phyloP scores from a whole-genome alignment of 2,113 vertebrate genomes.

The Gobiocypris rarus region DNA sequence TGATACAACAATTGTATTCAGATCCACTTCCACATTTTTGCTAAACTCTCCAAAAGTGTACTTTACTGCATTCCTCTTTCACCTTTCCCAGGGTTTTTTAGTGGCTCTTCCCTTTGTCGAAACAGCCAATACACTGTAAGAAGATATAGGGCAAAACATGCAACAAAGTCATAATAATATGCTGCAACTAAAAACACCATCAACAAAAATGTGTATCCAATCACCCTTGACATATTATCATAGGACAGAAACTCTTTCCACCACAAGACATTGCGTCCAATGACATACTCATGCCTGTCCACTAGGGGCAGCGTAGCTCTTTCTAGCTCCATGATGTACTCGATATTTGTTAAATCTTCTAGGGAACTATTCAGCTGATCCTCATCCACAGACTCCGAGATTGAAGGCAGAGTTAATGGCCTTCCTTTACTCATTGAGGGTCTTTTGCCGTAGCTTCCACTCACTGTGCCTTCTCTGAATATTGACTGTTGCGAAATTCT shows the following conservation, averaged over 20 bases:
- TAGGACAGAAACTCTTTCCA: conserved; percentile 72
- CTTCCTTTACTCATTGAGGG: conserved; percentile 57
- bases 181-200: conserved; percentile 82
- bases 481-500: conserved; percentile 58
- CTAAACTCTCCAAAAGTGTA: background rate
- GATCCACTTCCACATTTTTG: background rate
- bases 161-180: conserved; percentile 88
- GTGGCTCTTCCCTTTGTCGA: conserved; percentile 72
- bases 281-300: conserved; percentile 59
- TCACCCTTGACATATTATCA: conserved; percentile 74
- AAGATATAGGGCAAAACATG: conserved; percentile 88
- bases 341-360: conserved; percentile 37
- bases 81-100: conserved; percentile 66
- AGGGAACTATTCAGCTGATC: conserved; percentile 53
- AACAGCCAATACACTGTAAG: conserved; percentile 87
- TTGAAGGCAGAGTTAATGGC: conserved; percentile 66
- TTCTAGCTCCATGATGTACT: background rate
- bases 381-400: conserved; percentile 72
- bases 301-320: background rate
- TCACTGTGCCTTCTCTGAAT: conserved; percentile 1
- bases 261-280: conserved; percentile 54
- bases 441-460: conserved; percentile 50
- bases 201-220: conserved; percentile 79
- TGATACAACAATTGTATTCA: background rate
- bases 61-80: conserved; percentile 30